Percentiles rank a stretch among this genome's conserved stretches.
Evolutionary conservation across 2,113 vertebrate genomes (phyloP).

Genomic region (Macrotus californicus): DNA sequence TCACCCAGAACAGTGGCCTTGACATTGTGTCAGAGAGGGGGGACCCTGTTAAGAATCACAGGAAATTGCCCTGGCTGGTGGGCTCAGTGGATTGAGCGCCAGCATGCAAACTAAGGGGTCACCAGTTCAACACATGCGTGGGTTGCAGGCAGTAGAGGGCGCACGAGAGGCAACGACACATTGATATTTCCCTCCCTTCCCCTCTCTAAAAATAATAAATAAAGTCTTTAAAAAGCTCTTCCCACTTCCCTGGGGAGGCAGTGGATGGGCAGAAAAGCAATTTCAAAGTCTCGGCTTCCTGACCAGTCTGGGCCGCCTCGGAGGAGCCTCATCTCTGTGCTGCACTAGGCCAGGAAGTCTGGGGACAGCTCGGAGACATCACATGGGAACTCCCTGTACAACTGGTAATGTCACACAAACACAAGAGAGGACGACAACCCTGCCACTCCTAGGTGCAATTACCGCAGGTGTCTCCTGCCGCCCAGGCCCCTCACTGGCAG

Average conservation of each 20-base stretch:
- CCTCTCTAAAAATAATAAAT: too few relatives aligned
- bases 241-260: rapidly evolving
- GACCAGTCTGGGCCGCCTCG: neutral
- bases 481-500: neutral
- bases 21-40: rapidly evolving
- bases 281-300: rapidly evolving
- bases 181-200: too few relatives aligned
- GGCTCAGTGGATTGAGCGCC: too few relatives aligned
- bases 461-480: rapidly evolving
- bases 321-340: neutral
- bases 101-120: too few relatives aligned
- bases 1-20: neutral
- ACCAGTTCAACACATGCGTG: too few relatives aligned
- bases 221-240: neutral
- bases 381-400: neutral
- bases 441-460: neutral
- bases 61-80: neutral
- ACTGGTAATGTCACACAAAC: rapidly evolving
- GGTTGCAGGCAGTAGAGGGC: too few relatives aligned
- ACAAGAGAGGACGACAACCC: rapidly evolving
- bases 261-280: neutral
- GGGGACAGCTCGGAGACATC: rapidly evolving
- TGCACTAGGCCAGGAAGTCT: rapidly evolving
- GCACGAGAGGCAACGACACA: too few relatives aligned
- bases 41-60: neutral